Conservation (phyloP, 1,140 invertebrate species). For the Rhagoletis zephyria region DNA sequence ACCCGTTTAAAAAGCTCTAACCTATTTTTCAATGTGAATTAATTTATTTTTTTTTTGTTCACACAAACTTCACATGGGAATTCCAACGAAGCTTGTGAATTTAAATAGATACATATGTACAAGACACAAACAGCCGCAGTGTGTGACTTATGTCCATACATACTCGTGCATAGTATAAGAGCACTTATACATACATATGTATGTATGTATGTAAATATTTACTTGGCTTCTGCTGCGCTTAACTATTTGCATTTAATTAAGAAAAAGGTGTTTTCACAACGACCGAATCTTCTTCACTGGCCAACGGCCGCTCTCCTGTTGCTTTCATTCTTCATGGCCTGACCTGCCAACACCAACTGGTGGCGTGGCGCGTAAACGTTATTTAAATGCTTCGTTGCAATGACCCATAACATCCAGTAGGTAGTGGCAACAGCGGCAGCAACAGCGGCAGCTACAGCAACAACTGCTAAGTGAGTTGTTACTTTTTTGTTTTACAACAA, state of each 20-base stretch:
- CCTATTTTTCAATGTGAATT: no score
- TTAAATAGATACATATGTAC: no score
- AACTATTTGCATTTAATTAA: conserved; percentile 48
- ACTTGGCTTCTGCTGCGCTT: background rate
- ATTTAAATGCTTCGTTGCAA: background rate
- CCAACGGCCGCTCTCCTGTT: background rate
- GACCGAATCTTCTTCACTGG: background rate
- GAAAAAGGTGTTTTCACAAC: conserved; percentile 32
- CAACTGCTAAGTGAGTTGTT: background rate
- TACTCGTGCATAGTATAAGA: no score
- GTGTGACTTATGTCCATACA: no score
- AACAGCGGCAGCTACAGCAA: background rate
- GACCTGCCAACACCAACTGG: background rate
- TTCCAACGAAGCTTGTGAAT: no score
- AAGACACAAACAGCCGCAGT: no score
- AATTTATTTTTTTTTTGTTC: no score
- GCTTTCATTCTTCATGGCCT: no score
- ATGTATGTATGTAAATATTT: background rate
- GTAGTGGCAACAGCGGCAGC: background rate
- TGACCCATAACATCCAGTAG: background rate
- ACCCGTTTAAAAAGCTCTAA: no score
- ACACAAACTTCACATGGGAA: no score
- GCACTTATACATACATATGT: background rate
- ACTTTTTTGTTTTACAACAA: background rate
- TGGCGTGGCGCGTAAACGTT: background rate